These are phyloP conservation scores for Philopotamus ludificatus DNA, from an alignment of 1,140 invertebrate species.

Conservation along the genomic window DNA sequence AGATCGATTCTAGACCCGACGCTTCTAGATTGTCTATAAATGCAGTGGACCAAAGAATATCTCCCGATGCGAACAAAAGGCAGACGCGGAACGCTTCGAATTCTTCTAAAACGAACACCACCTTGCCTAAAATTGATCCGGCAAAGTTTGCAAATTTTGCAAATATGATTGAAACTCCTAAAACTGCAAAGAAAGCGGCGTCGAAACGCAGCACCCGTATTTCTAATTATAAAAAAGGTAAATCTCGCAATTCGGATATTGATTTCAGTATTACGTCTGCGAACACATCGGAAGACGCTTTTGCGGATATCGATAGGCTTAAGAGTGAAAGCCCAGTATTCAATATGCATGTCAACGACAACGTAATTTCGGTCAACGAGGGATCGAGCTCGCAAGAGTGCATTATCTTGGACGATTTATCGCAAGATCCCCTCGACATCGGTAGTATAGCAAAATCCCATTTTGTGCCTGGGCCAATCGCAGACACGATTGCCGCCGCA, in stretches of 20 bases:
- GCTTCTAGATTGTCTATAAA: conserved; percentile 30
- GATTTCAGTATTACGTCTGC: conserved; percentile 49
- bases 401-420: conserved; percentile 48
- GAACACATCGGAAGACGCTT: conserved; percentile 25
- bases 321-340: conserved; percentile 29
- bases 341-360: conserved; percentile 47
- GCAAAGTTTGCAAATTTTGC: conserved; percentile 54
- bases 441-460: conserved; percentile 44
- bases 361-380: conserved; percentile 49
- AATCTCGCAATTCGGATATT: conserved; percentile 46
- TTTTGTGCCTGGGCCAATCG: conserved; percentile 28
- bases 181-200: background rate
- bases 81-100: conserved; percentile 23
- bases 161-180: conserved; percentile 49
- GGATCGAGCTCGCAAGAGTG: conserved; percentile 52
- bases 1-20: conserved; percentile 8
- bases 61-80: conserved; percentile 22
- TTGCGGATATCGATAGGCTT: conserved; percentile 42
- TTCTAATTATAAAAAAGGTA: conserved; percentile 44
- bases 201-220: conserved; percentile 45
- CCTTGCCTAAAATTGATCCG: conserved; percentile 54
- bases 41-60: conserved; percentile 27
- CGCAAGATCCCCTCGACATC: conserved; percentile 53
- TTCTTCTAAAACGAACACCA: conserved; percentile 7
- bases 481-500: conserved; percentile 4